phyloP scores from a whole-genome alignment of 2,888 invertebrate genomes.

The Cephus nigrinus region DNA sequence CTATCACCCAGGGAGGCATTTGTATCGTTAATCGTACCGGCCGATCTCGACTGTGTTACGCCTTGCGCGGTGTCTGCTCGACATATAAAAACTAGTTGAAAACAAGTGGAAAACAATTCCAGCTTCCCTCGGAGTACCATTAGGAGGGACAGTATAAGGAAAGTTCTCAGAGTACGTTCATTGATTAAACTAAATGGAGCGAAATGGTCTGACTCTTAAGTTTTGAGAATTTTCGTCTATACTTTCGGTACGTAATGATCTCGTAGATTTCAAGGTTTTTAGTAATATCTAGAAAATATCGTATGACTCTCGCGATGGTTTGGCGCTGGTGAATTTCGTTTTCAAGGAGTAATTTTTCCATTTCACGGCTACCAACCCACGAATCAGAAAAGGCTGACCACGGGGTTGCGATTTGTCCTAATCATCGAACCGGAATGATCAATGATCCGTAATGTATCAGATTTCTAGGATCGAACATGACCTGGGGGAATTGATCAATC shows the following conservation, averaged over 20 bases:
- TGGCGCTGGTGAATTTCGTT: background rate
- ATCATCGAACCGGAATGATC: slow-evolving; percentile 43
- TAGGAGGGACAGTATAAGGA: background rate
- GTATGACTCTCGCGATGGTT: background rate
- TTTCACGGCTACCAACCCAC: background rate
- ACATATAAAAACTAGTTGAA: background rate
- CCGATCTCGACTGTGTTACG: background rate
- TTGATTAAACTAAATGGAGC: background rate
- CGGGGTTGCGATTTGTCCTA: slow-evolving; percentile 1
- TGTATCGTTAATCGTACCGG: background rate
- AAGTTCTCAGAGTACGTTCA: background rate
- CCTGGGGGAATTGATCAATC: background rate
- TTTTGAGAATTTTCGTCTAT: background rate
- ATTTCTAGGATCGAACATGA: background rate
- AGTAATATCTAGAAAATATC: background rate
- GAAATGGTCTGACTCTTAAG: background rate
- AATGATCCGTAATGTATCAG: slow-evolving; percentile 40
- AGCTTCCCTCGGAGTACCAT: background rate
- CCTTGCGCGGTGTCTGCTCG: background rate
- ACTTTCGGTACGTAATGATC: background rate
- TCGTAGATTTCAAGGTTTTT: background rate
- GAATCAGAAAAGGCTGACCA: background rate
- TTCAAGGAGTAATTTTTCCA: background rate
- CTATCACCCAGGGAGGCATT: background rate
- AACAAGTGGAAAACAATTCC: background rate